These are phyloP conservation scores for Diadromus collaris DNA, from an alignment of 2,888 invertebrate genomes.

Conservation along the genomic window DNA sequence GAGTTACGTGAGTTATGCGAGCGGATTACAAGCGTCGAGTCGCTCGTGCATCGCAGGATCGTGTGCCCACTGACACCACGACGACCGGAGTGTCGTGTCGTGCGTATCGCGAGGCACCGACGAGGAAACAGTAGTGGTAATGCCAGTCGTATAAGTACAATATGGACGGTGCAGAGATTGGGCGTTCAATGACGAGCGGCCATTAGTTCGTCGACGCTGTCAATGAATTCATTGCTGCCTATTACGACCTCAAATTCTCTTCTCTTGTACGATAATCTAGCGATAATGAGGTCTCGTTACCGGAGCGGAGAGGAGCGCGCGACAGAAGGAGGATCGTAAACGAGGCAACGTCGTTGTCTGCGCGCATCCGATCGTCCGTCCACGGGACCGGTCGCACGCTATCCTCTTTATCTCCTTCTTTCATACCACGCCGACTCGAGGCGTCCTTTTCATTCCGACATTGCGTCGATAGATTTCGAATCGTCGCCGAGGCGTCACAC, in stretches of 20 bases:
- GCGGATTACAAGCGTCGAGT: conserved; percentile 49
- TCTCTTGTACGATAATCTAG: conserved; percentile 77
- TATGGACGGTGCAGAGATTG: conserved; percentile 37
- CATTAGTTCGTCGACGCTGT: conserved; percentile 74
- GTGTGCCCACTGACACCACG: not conserved
- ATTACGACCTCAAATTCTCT: conserved; percentile 73
- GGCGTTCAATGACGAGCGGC: conserved; percentile 72
- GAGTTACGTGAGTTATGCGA: conserved; percentile 52
- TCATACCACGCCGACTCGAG: not conserved
- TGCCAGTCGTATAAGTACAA: conserved; percentile 1
- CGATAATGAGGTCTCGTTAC: conserved; percentile 76
- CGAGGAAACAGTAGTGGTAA: conserved; percentile 9
- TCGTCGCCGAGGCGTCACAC: conserved; percentile 1
- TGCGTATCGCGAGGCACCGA: not conserved
- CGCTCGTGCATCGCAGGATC: conserved; percentile 36
- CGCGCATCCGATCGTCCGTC: conserved; percentile 13
- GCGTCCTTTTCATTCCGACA: conserved; percentile 3
- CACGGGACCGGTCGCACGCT: conserved; percentile 1
- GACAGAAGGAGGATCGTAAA: conserved; percentile 36
- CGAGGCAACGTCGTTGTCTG: conserved; percentile 13
- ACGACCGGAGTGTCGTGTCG: not conserved
- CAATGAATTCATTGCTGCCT: conserved; percentile 76
- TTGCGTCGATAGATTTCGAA: conserved; percentile 41
- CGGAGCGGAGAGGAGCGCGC: conserved; percentile 56
- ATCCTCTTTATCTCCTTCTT: not conserved